Conservation (phyloP, 2,113 vertebrate genomes). For the Athene noctua region DNA sequence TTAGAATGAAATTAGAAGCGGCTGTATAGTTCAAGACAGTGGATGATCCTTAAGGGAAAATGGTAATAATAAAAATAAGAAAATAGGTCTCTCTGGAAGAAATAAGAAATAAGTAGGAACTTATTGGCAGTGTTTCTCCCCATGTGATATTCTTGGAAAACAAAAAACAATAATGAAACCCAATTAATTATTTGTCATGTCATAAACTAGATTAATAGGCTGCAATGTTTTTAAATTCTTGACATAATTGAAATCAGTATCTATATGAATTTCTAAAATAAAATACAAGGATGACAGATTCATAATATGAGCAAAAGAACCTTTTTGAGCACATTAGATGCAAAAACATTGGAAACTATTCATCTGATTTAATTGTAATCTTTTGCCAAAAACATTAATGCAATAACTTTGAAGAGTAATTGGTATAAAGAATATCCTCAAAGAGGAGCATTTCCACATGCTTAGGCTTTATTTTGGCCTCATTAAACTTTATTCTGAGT, state of each 20-base stretch:
- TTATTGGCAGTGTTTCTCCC: not conserved
- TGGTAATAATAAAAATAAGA: not conserved
- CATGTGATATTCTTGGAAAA: not conserved
- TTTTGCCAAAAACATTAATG: slow-evolving; percentile 72
- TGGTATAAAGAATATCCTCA: slow-evolving; percentile 75
- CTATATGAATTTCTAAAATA: slow-evolving; percentile 55
- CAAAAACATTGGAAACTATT: slow-evolving; percentile 73
- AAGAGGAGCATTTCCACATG: slow-evolving; percentile 76
- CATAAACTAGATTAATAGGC: slow-evolving; percentile 38
- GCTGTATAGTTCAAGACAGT: not conserved
- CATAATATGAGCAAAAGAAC: slow-evolving; percentile 53
- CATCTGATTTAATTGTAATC: slow-evolving; percentile 75
- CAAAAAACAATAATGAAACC: slow-evolving; percentile 19
- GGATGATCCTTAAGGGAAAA: not conserved
- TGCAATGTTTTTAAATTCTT: slow-evolving; percentile 63
- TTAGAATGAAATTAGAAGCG: not conserved
- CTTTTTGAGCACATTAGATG: slow-evolving; percentile 61
- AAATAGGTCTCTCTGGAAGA: not conserved
- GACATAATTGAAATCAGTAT: slow-evolving; percentile 65
- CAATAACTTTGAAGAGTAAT: slow-evolving; percentile 78
- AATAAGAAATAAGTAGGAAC: not conserved
- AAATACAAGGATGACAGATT: slow-evolving; percentile 55
- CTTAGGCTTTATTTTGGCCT: slow-evolving; percentile 74
- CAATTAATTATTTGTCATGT: slow-evolving; percentile 51
- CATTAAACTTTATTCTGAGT: slow-evolving; percentile 58